A percentile compares a stretch with the other conserved stretches of the same genome.
These are phyloP conservation scores for Theristicus caerulescens DNA, from an alignment of 2,113 vertebrate species.

Conservation along the genomic window DNA sequence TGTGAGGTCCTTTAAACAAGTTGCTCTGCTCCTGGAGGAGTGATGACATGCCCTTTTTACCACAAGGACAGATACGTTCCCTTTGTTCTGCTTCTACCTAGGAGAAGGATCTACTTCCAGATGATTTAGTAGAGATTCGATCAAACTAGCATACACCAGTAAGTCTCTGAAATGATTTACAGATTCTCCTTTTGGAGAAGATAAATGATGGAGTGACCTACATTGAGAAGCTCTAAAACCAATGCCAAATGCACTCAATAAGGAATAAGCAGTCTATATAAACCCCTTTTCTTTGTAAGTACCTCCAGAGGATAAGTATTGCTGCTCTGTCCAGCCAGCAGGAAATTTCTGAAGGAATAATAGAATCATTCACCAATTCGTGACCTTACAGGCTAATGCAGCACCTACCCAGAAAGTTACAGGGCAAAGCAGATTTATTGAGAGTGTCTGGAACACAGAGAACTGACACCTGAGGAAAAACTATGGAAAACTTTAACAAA, in stretches of 20 bases:
- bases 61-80: not conserved
- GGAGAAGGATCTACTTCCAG: slow-evolving; percentile 21
- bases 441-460: slow-evolving; percentile 55
- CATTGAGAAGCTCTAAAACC: slow-evolving; percentile 46
- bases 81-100: slow-evolving; percentile 22
- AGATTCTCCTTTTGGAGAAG: slow-evolving; percentile 51
- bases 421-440: slow-evolving; percentile 59
- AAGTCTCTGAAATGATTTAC: slow-evolving; percentile 63
- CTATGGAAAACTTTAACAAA: slow-evolving; percentile 51
- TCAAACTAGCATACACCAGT: slow-evolving; percentile 30
- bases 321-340: slow-evolving; percentile 58
- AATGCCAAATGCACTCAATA: slow-evolving; percentile 61
- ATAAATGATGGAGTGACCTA: slow-evolving; percentile 58
- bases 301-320: slow-evolving; percentile 54
- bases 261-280: slow-evolving; percentile 25
- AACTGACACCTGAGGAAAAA: slow-evolving; percentile 56
- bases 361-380: slow-evolving; percentile 67
- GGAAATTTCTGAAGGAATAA: slow-evolving; percentile 71
- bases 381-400: slow-evolving; percentile 50
- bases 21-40: not conserved
- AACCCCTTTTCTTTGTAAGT: slow-evolving; percentile 51
- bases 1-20: not conserved
- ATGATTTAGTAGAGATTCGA: slow-evolving; percentile 46
- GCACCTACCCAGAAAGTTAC: slow-evolving; percentile 60
- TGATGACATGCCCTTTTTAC: slow-evolving; percentile 8